phyloP scores from a whole-genome alignment of 1,140 invertebrate species.

The Papilio machaon region DNA sequence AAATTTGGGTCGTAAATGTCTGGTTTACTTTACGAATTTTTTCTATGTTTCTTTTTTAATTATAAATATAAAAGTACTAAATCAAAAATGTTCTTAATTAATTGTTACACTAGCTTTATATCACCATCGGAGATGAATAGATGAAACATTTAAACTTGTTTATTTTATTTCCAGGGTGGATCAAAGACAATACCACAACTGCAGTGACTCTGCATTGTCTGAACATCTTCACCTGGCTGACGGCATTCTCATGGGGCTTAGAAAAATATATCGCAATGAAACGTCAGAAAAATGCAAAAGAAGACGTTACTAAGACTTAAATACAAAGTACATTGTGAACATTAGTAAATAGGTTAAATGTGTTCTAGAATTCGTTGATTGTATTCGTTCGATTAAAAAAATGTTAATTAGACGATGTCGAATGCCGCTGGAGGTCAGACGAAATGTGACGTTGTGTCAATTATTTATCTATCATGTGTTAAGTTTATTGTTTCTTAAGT shows the following conservation, averaged over 20 bases:
- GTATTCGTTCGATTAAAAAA: neutral
- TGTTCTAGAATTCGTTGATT: conserved; percentile 1
- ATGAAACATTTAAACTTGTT: neutral
- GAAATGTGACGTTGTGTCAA: neutral
- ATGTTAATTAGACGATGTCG: neutral
- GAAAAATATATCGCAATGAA: conserved; percentile 72
- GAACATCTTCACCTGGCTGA: conserved; percentile 84
- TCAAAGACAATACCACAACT: conserved; percentile 83
- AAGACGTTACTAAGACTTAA: conserved; percentile 46
- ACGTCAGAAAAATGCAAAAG: conserved; percentile 46
- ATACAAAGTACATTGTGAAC: neutral
- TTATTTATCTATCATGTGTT: conserved; percentile 11
- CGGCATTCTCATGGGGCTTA: conserved; percentile 83
- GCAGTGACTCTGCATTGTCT: conserved; percentile 84
- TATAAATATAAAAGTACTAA: no score
- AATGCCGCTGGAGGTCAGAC: conserved; percentile 3
- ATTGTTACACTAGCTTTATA: no score
- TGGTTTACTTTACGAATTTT: no score
- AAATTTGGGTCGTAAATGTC: no score
- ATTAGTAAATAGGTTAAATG: conserved; percentile 25
- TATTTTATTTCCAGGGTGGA: conserved; percentile 78
- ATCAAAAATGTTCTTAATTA: no score
- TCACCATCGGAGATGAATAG: no score
- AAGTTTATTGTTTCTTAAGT: neutral
- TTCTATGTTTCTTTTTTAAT: no score